Evolutionary conservation across 2,888 invertebrate genomes (phyloP).

Genomic region (Axea sp.): DNA sequence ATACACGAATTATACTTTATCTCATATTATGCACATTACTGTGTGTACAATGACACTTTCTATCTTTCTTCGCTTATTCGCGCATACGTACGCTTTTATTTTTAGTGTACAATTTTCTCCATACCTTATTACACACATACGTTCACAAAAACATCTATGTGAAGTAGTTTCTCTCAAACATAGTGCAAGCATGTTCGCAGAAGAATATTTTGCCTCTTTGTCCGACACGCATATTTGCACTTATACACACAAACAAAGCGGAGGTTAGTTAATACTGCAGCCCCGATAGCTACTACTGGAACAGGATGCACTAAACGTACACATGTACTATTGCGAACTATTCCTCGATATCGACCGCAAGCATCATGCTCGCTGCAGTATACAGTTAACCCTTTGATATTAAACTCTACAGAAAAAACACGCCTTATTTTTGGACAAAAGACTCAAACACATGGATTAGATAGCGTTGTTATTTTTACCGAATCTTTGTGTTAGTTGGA

Average conservation of each 20-base stretch:
- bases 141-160: background rate
- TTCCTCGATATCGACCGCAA: conserved; percentile 55
- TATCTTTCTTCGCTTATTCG: background rate
- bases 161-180: no score
- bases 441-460: conserved; percentile 14
- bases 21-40: conserved; percentile 12
- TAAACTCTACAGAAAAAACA: conserved; percentile 16
- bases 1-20: conserved; percentile 30
- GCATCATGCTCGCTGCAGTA: conserved; percentile 21
- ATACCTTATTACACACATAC: conserved; percentile 4
- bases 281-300: conserved; percentile 18
- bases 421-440: conserved; percentile 36
- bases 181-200: background rate
- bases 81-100: background rate
- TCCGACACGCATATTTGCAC: conserved; percentile 6
- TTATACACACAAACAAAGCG: background rate
- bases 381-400: conserved; percentile 52
- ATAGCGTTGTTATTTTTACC: conserved; percentile 31
- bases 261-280: conserved; percentile 39
- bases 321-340: conserved; percentile 30
- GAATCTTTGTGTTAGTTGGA: conserved; percentile 5
- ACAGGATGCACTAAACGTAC: conserved; percentile 27
- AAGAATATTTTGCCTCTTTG: conserved; percentile 11
- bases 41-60: conserved; percentile 16
- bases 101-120: conserved; percentile 10